Conservation (phyloP, 2,113 vertebrate genomes). For the Lipotes vexillifer region DNA sequence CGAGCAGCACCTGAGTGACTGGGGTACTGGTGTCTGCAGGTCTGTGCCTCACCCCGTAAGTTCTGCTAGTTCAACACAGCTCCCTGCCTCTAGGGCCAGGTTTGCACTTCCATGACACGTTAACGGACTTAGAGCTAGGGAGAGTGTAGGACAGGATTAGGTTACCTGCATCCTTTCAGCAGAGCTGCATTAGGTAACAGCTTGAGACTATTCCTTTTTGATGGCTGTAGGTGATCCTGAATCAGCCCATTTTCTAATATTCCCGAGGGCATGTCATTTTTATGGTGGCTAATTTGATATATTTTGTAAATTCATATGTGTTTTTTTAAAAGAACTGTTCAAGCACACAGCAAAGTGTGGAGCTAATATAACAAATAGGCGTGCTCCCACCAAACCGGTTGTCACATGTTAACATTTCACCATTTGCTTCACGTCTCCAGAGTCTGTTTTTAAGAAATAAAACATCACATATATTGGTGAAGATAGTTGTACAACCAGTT, state of each 20-base stretch:
- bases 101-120: background rate
- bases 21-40: background rate
- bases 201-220: background rate
- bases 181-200: background rate
- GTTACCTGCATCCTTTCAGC: background rate
- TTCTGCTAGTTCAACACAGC: background rate
- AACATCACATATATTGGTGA: background rate
- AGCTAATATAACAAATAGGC: background rate
- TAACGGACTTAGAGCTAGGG: background rate
- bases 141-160: background rate
- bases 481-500: background rate
- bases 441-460: constrained; percentile 1
- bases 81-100: background rate
- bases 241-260: background rate
- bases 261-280: no score
- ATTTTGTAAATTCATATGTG: background rate
- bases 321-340: background rate
- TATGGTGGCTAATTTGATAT: no score
- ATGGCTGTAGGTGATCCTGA: background rate
- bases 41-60: accelerated
- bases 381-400: background rate
- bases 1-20: background rate
- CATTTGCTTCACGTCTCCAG: background rate
- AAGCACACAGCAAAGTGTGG: background rate
- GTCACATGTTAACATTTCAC: background rate